These are phyloP conservation scores for Moxostoma hubbsi DNA, from an alignment of 2,797 vertebrate species.

Conservation along the genomic window DNA sequence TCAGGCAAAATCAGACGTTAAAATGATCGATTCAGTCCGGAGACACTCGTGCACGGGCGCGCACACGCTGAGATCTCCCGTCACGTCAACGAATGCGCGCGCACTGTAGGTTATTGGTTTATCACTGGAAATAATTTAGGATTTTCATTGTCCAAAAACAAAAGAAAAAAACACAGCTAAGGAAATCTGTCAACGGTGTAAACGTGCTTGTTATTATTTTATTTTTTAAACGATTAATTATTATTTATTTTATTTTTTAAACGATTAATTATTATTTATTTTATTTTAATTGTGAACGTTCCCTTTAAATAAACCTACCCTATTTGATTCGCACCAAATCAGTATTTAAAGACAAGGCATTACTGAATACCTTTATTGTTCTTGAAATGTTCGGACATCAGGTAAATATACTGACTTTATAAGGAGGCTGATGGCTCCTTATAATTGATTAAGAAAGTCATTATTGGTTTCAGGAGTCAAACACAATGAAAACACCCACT, in stretches of 20 bases:
- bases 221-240: no score
- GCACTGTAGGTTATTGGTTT: no score
- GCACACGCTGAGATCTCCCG: background rate
- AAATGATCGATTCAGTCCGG: background rate
- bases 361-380: slow-evolving; percentile 33
- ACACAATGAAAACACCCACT: slow-evolving; percentile 1
- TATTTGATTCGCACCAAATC: no score
- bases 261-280: no score
- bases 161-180: background rate
- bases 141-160: background rate
- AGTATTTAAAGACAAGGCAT: background rate
- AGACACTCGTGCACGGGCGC: no score
- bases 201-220: no score
- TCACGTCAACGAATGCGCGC: slow-evolving; percentile 1
- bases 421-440: background rate
- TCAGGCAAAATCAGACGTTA: background rate
- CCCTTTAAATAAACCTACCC: no score
- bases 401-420: background rate
- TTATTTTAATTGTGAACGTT: no score
- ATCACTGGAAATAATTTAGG: no score
- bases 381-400: slow-evolving; percentile 29
- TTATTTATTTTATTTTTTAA: no score
- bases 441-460: background rate
- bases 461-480: slow-evolving; percentile 11
- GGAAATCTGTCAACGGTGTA: no score